Percentiles rank a stretch among this genome's conserved stretches.
Evolutionary conservation across 2,797 vertebrate genomes (phyloP).

Genomic region (Typhlichthys eigenmanni): DNA sequence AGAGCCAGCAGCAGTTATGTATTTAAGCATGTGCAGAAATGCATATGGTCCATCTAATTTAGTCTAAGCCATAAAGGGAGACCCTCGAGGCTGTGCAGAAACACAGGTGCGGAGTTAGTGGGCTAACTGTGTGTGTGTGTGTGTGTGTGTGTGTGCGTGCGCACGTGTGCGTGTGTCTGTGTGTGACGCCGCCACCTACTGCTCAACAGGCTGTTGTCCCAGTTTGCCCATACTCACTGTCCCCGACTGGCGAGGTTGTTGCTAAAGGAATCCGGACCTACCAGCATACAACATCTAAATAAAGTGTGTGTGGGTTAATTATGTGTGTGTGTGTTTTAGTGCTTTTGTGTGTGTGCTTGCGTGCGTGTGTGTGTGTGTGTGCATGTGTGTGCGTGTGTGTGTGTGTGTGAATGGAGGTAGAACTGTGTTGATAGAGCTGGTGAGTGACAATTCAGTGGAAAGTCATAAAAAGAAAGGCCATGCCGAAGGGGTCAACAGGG

Average conservation of each 20-base stretch:
- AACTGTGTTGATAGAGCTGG: constrained; percentile 64
- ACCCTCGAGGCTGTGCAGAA: constrained; percentile 73
- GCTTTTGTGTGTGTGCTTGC: not conserved
- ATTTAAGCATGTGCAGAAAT: constrained; percentile 80
- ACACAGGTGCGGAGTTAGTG: constrained; percentile 74
- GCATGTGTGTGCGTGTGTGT: constrained; percentile 20
- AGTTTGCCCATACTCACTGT: not conserved
- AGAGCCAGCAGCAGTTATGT: constrained; percentile 73
- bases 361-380: not conserved
- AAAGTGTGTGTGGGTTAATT: constrained; percentile 16
- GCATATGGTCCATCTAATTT: constrained; percentile 80
- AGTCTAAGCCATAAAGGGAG: constrained; percentile 80
- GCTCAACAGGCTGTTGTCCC: too few species aligned
- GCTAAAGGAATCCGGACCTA: constrained; percentile 7
- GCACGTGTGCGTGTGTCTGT: constrained; percentile 12
- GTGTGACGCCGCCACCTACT: too few species aligned
- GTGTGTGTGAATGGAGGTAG: constrained; percentile 9
- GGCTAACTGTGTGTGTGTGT: constrained; percentile 24
- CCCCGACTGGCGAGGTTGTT: not conserved
- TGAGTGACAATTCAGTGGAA: constrained; percentile 74
- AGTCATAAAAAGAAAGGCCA: constrained; percentile 78
- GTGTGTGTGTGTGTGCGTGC: too few species aligned
- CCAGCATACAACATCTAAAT: constrained; percentile 21
- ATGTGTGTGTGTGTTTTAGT: not conserved
- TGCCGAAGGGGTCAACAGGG: constrained; percentile 72